These are phyloP conservation scores for Petrocephalus schoutedeni DNA, from an alignment of 2,797 vertebrate genomes.

Conservation along the genomic window DNA sequence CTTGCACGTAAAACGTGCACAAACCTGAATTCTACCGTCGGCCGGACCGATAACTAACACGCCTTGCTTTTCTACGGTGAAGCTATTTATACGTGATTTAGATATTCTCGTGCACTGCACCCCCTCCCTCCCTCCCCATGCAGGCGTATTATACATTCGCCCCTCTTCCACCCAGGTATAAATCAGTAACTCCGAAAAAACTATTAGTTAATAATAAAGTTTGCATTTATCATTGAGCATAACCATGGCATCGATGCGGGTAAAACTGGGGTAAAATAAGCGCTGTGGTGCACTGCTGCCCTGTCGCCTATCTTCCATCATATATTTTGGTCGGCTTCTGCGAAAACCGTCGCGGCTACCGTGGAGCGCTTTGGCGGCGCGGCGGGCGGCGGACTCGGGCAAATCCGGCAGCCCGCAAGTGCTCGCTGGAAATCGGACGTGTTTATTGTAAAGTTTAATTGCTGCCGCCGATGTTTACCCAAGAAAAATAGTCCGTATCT, in stretches of 20 bases:
- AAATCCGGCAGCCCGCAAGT: background rate
- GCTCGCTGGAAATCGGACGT: background rate
- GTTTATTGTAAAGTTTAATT: constrained; percentile 7
- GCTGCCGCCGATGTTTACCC: background rate
- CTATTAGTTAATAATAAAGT: background rate
- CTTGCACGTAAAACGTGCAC: background rate
- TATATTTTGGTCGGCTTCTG: background rate
- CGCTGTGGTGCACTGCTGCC: background rate
- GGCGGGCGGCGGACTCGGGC: background rate
- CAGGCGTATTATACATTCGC: background rate
- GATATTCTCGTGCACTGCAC: background rate
- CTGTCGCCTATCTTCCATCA: background rate
- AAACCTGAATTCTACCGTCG: background rate
- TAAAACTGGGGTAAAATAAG: background rate
- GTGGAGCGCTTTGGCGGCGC: background rate
- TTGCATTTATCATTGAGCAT: background rate
- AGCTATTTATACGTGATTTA: background rate
- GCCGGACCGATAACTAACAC: background rate
- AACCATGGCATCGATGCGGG: background rate
- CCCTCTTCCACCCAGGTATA: background rate
- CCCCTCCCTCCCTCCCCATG: background rate
- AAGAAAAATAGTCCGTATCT: background rate
- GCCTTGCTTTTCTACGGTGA: background rate
- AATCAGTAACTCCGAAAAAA: background rate
- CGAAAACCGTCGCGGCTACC: background rate